A percentile compares a stretch with the other conserved stretches of the same genome.
phyloP scores from a whole-genome alignment of 2,888 invertebrate species.

The Osedax fenrisi region DNA sequence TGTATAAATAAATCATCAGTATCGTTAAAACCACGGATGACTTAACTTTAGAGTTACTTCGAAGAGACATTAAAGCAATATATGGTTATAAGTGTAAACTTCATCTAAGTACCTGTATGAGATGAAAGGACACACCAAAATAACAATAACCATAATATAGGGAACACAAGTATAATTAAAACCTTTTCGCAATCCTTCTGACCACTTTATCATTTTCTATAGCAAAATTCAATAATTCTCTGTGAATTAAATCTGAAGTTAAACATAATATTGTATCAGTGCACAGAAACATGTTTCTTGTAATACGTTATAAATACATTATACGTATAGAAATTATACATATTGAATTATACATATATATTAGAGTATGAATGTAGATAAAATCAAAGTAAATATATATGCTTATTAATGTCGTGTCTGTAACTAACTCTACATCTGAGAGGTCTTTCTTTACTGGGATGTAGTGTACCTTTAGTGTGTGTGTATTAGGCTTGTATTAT shows the following conservation, averaged over 20 bases:
- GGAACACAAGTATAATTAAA: constrained; percentile 23
- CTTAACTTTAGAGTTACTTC: background rate
- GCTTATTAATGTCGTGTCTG: background rate
- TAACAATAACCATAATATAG: background rate
- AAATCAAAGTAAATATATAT: too few relatives aligned
- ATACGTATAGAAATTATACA: too few relatives aligned
- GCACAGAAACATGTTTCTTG: too few relatives aligned
- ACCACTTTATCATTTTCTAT: constrained; percentile 64
- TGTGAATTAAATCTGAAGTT: constrained; percentile 44
- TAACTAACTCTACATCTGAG: constrained; percentile 59
- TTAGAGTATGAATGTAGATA: too few relatives aligned
- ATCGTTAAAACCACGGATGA: background rate
- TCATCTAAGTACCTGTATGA: too few relatives aligned
- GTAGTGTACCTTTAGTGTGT: constrained; percentile 59
- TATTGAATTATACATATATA: too few relatives aligned
- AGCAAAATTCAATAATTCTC: constrained; percentile 64
- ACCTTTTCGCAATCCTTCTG: constrained; percentile 64
- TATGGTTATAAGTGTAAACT: too few relatives aligned
- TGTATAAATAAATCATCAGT: too few relatives aligned
- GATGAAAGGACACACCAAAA: background rate
- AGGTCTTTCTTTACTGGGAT: constrained; percentile 67
- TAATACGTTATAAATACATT: too few relatives aligned
- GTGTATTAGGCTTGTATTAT: too few relatives aligned
- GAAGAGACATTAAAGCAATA: too few relatives aligned
- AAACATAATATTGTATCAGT: too few relatives aligned